Evolutionary conservation across 2,797 vertebrate genomes (phyloP).

Genomic region (Dicrostonyx torquatus): DNA sequence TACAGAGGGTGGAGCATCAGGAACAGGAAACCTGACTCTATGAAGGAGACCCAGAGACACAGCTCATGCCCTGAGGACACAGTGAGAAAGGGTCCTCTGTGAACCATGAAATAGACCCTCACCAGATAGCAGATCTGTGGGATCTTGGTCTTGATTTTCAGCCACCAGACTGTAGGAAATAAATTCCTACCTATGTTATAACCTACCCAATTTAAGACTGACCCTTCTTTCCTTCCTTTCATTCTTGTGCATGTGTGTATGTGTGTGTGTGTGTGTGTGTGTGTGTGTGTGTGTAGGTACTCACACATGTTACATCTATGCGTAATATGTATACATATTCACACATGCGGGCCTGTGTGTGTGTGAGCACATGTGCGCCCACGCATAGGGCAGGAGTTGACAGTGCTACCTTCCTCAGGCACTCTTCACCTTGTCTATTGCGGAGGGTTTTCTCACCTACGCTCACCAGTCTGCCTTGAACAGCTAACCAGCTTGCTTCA

Average conservation of each 20-base stretch:
- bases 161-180: neutral
- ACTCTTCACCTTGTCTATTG: neutral
- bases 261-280: neutral
- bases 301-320: neutral
- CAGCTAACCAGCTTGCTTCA: neutral
- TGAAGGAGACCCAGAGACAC: neutral
- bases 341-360: neutral
- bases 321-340: neutral
- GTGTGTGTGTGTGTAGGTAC: neutral
- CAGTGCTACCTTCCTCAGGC: neutral
- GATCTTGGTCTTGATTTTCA: neutral
- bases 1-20: neutral
- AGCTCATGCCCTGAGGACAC: neutral
- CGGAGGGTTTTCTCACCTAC: neutral
- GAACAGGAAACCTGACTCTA: neutral
- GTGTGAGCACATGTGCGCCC: neutral
- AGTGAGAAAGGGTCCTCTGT: too few species aligned
- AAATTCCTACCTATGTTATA: too few species aligned
- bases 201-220: neutral
- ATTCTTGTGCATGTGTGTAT: neutral
- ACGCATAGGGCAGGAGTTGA: neutral
- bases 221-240: neutral
- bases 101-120: neutral
- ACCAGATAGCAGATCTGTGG: fast-evolving
- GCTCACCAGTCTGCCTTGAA: neutral